Evolutionary conservation across 2,797 vertebrate species (phyloP).

Genomic region (Craterocephalus amniculus): DNA sequence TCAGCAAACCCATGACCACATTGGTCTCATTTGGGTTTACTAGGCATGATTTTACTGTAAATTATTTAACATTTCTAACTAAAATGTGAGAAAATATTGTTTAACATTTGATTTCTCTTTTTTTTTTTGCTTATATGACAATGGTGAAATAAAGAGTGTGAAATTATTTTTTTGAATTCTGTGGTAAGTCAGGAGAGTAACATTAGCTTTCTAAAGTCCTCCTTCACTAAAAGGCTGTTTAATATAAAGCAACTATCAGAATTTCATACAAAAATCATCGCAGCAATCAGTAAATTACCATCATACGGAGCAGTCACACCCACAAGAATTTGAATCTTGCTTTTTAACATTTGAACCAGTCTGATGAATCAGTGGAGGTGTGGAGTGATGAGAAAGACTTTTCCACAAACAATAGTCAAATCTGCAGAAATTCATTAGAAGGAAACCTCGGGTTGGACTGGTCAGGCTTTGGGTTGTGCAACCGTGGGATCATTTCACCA

Average conservation of each 20-base stretch:
- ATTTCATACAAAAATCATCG: background rate
- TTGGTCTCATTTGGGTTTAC: conserved; percentile 23
- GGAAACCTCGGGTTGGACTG: too few relatives aligned
- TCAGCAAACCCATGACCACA: conserved; percentile 26
- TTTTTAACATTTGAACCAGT: background rate
- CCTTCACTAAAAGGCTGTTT: background rate
- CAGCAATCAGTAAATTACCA: background rate
- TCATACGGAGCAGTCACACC: background rate
- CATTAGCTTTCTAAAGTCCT: background rate
- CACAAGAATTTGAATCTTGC: background rate
- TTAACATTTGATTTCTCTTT: background rate
- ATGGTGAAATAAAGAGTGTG: background rate
- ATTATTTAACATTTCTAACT: background rate
- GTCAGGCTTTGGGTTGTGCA: too few relatives aligned
- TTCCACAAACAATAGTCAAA: too few relatives aligned
- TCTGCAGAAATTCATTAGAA: too few relatives aligned
- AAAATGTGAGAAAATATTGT: background rate
- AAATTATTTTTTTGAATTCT: background rate
- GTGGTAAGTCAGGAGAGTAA: too few relatives aligned
- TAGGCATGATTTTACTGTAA: conserved; percentile 28
- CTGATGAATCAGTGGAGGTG: background rate
- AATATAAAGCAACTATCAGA: background rate
- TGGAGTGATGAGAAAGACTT: background rate
- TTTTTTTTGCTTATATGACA: conserved; percentile 34
- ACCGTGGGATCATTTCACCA: too few relatives aligned